Evolutionary conservation across 2,113 vertebrate genomes (phyloP), one percentile per base, ranked within the genome.

Genomic region (Cyphomyrus plagiostoma): DNA sequence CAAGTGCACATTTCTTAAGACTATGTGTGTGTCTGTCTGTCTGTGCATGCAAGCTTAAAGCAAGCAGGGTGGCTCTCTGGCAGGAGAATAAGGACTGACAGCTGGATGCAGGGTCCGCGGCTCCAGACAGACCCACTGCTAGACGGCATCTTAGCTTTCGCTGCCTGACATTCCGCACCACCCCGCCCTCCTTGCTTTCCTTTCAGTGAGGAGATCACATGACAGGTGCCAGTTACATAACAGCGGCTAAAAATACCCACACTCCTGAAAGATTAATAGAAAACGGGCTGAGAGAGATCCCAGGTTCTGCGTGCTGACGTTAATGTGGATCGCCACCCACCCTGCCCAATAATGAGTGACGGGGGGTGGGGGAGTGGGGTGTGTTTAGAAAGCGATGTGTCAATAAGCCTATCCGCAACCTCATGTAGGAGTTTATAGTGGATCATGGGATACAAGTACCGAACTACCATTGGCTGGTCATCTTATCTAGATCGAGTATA

Each of bases 211-310:
- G 93, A 95, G 94, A 93, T 95, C 94, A 95, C 94, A 95, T 95
- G 94, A 95, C 95, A 95, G 94, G 94, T 96, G 94, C 94, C 94
- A 94, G 93, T 96, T 96, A 92, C 93, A 95, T 95, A 96, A 95
- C 93, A 89, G 93, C 89, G 88, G 92, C 95, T 95, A 96, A 95
- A 96, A 96, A 95, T 95, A 95, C 92, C 91, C 90, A 87, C 7
- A 89, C 92, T 88, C 84, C 86, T 95, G 93, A 95, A 96, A 95
- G 92, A 95, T 96, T 95, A 92, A 95, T 94, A 93, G 93, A 93
- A 92, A 92, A 88, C 42, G 52, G 90, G 91, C 74, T 3, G 86
- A 53, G 87, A 88, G 45, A 58, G 52, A 88, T 62, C 70, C 86
- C 86, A 90, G 77, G 50, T 88, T 52, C 89, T 62, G 10, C 21